Evolutionary conservation across 1,140 invertebrate genomes (phyloP).

Genomic region (Monochamus saltuarius): DNA sequence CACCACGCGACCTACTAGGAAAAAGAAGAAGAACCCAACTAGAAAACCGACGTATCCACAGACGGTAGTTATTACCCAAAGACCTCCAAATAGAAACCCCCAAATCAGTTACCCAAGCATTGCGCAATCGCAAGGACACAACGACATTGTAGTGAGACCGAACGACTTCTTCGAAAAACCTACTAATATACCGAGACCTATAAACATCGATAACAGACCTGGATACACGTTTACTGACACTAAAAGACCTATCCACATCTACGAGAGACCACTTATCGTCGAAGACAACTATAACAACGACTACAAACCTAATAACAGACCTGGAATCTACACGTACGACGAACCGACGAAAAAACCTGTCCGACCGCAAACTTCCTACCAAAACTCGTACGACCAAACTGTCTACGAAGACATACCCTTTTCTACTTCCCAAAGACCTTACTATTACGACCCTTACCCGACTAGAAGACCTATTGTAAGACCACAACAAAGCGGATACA

Average conservation of each 20-base stretch:
- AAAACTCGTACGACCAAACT: slow-evolving; percentile 14
- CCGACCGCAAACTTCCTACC: slow-evolving; percentile 8
- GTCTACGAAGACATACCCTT: slow-evolving; percentile 39
- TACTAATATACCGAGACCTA: not conserved
- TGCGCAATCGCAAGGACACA: not conserved
- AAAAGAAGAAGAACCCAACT: slow-evolving; percentile 24
- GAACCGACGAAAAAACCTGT: slow-evolving; percentile 27
- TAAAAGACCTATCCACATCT: not conserved
- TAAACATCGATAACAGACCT: too few species aligned
- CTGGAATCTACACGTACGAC: slow-evolving; percentile 22
- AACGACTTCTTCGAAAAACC: not conserved
- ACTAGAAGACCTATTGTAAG: not conserved
- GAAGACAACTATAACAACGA: slow-evolving; percentile 1
- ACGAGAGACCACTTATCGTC: not conserved
- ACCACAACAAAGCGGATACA: slow-evolving; percentile 8
- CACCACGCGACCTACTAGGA: slow-evolving; percentile 12
- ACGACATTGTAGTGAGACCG: not conserved
- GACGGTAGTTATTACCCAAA: not conserved
- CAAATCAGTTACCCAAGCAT: not conserved
- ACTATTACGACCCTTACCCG: slow-evolving; percentile 29
- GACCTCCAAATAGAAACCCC: slow-evolving; percentile 9
- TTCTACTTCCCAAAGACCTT: slow-evolving; percentile 34
- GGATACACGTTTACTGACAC: too few species aligned
- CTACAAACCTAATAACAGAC: slow-evolving; percentile 21
- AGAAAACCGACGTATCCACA: slow-evolving; percentile 15